A percentile compares a stretch with the other conserved stretches of the same genome.
These are phyloP conservation scores for Polylopha cassiicola DNA, from an alignment of 2,888 invertebrate species.

Conservation along the genomic window DNA sequence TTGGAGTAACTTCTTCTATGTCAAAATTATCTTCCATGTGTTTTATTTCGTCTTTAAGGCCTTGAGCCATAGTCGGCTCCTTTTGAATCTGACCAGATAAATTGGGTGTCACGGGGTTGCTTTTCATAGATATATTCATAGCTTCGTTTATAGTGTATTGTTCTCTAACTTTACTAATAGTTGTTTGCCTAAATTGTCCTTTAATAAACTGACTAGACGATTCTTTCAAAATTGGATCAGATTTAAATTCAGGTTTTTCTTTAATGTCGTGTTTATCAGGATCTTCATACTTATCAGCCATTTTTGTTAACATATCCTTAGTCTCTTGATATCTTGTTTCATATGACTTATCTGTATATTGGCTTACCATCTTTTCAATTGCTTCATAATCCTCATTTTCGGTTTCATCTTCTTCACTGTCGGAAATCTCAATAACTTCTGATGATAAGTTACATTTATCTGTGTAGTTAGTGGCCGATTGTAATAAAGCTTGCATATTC, in stretches of 20 bases:
- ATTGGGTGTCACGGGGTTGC: slow-evolving; percentile 46
- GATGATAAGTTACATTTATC: slow-evolving; percentile 28
- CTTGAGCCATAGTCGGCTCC: slow-evolving; percentile 11
- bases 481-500: slow-evolving; percentile 56
- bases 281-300: slow-evolving; percentile 57
- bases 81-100: slow-evolving; percentile 35
- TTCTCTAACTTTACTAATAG: slow-evolving; percentile 53
- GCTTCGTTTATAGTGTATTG: slow-evolving; percentile 55
- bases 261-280: slow-evolving; percentile 26
- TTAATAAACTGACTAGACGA: slow-evolving; percentile 50
- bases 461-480: slow-evolving; percentile 43
- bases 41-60: slow-evolving; percentile 14
- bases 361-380: slow-evolving; percentile 59
- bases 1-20: slow-evolving; percentile 41
- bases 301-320: slow-evolving; percentile 55
- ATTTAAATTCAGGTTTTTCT: slow-evolving; percentile 24
- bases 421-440: slow-evolving; percentile 12
- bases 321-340: slow-evolving; percentile 65
- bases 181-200: slow-evolving; percentile 39
- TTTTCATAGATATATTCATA: slow-evolving; percentile 54
- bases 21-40: slow-evolving; percentile 29
- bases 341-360: slow-evolving; percentile 62
- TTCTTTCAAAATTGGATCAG: slow-evolving; percentile 47
- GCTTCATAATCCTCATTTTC: slow-evolving; percentile 41
- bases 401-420: slow-evolving; percentile 23